Percentiles rank a stretch among this genome's conserved stretches.
Conservation (phyloP, 2,888 invertebrate genomes). For the Drosophila picticornis region DNA sequence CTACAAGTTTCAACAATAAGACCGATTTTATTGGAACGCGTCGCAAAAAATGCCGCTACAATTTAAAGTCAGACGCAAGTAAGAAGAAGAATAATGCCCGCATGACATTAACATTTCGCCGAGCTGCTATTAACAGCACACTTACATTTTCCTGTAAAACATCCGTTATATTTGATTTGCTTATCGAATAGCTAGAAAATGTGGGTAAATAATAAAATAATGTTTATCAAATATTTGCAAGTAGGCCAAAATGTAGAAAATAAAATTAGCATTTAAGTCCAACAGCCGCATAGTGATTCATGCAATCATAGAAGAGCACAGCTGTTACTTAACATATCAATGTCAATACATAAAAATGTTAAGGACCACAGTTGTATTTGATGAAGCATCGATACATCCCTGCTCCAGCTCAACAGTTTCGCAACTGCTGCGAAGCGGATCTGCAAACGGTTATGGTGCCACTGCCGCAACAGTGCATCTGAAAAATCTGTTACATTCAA, state of each 20-base stretch:
- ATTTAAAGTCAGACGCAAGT: conserved; percentile 56
- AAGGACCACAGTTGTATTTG: not conserved
- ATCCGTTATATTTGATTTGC: not conserved
- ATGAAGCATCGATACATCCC: not conserved
- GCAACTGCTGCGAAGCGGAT: not conserved
- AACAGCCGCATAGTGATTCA: conserved; percentile 1
- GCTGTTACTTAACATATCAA: not conserved
- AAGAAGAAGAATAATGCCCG: conserved; percentile 21
- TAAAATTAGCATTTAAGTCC: not conserved
- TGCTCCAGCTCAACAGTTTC: not conserved
- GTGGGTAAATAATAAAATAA: not conserved
- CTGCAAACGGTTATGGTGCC: not conserved
- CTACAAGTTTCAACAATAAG: conserved; percentile 11
- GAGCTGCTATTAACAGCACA: conserved; percentile 35
- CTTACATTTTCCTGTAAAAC: not conserved
- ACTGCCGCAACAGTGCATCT: not conserved
- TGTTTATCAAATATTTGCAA: not conserved
- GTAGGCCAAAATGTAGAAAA: not conserved
- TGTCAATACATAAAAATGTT: not conserved
- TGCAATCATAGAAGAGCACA: not conserved
- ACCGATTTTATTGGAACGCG: conserved; percentile 15
- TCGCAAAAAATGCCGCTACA: conserved; percentile 67
- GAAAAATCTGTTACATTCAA: not conserved
- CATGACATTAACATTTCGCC: conserved; percentile 19
- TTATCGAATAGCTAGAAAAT: not conserved